Conservation (phyloP, 2,888 invertebrate genomes). For the Trichopria drosophilae region DNA sequence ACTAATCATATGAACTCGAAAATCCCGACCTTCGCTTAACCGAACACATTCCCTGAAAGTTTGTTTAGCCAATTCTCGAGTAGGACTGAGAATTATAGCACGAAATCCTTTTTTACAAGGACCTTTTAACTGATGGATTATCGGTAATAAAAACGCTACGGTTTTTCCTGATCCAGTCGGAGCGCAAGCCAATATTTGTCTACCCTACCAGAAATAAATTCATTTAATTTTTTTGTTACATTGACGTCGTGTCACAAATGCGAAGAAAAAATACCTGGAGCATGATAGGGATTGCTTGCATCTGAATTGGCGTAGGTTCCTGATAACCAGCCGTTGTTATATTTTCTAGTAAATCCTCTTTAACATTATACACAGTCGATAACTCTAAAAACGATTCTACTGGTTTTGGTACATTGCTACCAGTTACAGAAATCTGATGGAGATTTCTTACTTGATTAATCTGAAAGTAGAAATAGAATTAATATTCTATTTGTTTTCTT, state of each 20-base stretch:
- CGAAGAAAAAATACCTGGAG: slow-evolving; percentile 65
- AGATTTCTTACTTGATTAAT: slow-evolving; percentile 75
- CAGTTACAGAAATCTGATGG: slow-evolving; percentile 77
- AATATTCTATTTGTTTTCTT: not conserved
- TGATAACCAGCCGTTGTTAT: slow-evolving; percentile 71
- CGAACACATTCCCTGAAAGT: slow-evolving; percentile 79
- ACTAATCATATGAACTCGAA: slow-evolving; percentile 77
- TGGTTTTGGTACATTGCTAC: slow-evolving; percentile 79
- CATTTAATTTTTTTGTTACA: slow-evolving; percentile 7
- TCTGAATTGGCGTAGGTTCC: slow-evolving; percentile 86
- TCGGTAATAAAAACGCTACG: slow-evolving; percentile 87
- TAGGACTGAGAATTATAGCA: slow-evolving; percentile 88
- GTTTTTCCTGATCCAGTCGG: slow-evolving; percentile 99
- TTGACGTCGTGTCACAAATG: too few species aligned
- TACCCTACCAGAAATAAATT: slow-evolving; percentile 59
- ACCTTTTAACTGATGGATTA: slow-evolving; percentile 74
- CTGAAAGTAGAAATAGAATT: slow-evolving; percentile 57
- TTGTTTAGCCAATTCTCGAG: slow-evolving; percentile 91
- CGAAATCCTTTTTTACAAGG: slow-evolving; percentile 78
- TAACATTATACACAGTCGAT: slow-evolving; percentile 62
- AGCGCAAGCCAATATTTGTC: slow-evolving; percentile 89
- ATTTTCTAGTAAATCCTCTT: slow-evolving; percentile 68
- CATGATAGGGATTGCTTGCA: slow-evolving; percentile 91
- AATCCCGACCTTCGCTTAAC: slow-evolving; percentile 72
- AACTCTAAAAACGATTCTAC: slow-evolving; percentile 72